These are phyloP conservation scores for Babylonia areolata DNA, from an alignment of 1,140 invertebrate genomes.

Conservation along the genomic window DNA sequence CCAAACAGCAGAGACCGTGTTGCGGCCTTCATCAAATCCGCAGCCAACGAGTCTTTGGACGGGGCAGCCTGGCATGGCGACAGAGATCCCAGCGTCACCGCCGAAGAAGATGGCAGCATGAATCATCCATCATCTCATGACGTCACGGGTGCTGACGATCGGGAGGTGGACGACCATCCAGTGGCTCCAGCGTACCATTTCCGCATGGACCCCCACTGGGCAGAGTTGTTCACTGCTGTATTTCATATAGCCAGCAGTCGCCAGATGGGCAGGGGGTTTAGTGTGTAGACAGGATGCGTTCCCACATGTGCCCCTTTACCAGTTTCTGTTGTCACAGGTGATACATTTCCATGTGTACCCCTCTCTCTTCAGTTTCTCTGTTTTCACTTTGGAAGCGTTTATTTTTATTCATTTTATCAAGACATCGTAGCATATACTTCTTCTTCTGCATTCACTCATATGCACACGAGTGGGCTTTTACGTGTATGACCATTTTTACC, in stretches of 20 bases:
- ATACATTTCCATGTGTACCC: no score
- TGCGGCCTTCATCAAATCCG: conserved; percentile 20
- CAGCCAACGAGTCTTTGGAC: not conserved
- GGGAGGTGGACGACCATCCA: not conserved
- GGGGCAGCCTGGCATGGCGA: not conserved
- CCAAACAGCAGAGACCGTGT: conserved; percentile 9
- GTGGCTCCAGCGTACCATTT: not conserved
- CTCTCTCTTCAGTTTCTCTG: no score
- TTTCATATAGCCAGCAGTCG: not conserved
- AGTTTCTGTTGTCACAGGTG: no score
- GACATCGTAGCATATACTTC: no score
- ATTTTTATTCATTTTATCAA: no score
- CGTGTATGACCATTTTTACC: no score
- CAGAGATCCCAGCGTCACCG: not conserved
- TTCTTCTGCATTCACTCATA: no score
- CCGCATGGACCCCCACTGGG: conserved; percentile 21
- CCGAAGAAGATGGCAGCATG: not conserved
- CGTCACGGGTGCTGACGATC: not conserved
- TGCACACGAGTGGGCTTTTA: no score
- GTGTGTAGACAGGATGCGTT: not conserved
- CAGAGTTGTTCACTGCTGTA: not conserved
- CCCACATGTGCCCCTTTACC: no score
- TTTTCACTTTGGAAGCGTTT: no score
- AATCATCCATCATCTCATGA: not conserved
- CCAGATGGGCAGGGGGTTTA: not conserved